phyloP scores from a whole-genome alignment of 2,113 vertebrate genomes.

The Reinhardtius hippoglossoides region DNA sequence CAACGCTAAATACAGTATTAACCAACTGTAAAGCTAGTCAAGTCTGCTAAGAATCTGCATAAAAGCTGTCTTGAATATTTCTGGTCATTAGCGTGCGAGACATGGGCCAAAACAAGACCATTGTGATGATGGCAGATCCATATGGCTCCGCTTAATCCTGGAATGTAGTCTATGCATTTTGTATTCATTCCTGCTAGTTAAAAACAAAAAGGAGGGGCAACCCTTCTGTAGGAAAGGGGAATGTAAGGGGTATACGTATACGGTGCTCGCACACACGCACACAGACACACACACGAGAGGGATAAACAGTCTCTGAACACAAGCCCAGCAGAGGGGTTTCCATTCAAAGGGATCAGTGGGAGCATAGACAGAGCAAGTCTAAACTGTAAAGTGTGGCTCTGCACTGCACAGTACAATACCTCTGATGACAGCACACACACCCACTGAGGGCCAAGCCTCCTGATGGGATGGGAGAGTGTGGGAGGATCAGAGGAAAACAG shows the following conservation, averaged over 20 bases:
- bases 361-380: conserved; percentile 50
- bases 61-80: conserved; percentile 46
- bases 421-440: conserved; percentile 54
- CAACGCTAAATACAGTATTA: conserved; percentile 23
- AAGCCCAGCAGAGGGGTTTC: conserved; percentile 50
- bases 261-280: conserved; percentile 3
- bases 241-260: conserved; percentile 30
- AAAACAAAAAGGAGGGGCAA: conserved; percentile 53
- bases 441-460: conserved; percentile 39
- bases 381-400: conserved; percentile 64
- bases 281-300: neutral
- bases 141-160: conserved; percentile 43
- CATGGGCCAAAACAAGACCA: conserved; percentile 41
- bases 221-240: conserved; percentile 17
- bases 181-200: conserved; percentile 41
- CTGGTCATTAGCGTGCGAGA: conserved; percentile 41
- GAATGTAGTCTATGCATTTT: conserved; percentile 57
- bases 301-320: conserved; percentile 44
- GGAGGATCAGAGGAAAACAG: conserved; percentile 26
- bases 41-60: conserved; percentile 47
- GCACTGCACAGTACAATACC: conserved; percentile 57
- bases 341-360: conserved; percentile 62
- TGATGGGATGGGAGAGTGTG: conserved; percentile 30
- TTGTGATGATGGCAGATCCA: conserved; percentile 33
- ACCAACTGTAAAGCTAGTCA: conserved; percentile 32